Evolutionary conservation across 1,140 invertebrate species (phyloP).

Genomic region (Cotesia chilonis): DNA sequence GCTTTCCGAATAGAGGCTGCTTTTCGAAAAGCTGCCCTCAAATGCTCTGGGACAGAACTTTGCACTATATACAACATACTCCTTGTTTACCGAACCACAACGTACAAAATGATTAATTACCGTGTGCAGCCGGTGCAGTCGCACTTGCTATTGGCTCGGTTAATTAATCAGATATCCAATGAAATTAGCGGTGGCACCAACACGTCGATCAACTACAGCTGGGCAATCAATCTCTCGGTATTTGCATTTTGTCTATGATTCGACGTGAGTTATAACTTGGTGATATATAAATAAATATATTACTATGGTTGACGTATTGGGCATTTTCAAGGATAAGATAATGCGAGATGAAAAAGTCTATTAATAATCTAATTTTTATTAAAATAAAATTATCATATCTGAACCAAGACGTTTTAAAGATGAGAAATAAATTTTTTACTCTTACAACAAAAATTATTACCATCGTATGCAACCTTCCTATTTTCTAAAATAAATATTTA

Average conservation of each 20-base stretch:
- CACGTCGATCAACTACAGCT: constrained; percentile 50
- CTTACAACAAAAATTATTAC: too few species aligned
- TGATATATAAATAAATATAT: neutral
- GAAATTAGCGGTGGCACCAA: constrained; percentile 54
- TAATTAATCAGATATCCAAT: constrained; percentile 65
- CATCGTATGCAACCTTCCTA: too few species aligned
- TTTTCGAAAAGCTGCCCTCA: constrained; percentile 36
- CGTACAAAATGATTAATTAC: constrained; percentile 33
- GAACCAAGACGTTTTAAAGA: too few species aligned
- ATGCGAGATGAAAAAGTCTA: too few species aligned
- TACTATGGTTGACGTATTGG: neutral
- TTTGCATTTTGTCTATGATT: constrained; percentile 20
- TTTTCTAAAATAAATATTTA: too few species aligned
- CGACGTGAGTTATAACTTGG: constrained; percentile 17
- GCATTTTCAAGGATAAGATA: neutral
- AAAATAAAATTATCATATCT: neutral
- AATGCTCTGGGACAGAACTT: constrained; percentile 13
- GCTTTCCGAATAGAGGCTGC: neutral
- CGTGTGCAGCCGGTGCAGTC: constrained; percentile 30
- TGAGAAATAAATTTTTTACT: too few species aligned
- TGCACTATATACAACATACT: neutral
- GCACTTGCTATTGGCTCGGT: constrained; percentile 46
- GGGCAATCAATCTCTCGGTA: constrained; percentile 40
- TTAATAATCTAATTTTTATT: neutral
- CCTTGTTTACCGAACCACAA: constrained; percentile 48